Evolutionary conservation across 2,113 vertebrate species (phyloP), one percentile per base, ranked within the genome.

Genomic region (Cyprinus carpio): DNA sequence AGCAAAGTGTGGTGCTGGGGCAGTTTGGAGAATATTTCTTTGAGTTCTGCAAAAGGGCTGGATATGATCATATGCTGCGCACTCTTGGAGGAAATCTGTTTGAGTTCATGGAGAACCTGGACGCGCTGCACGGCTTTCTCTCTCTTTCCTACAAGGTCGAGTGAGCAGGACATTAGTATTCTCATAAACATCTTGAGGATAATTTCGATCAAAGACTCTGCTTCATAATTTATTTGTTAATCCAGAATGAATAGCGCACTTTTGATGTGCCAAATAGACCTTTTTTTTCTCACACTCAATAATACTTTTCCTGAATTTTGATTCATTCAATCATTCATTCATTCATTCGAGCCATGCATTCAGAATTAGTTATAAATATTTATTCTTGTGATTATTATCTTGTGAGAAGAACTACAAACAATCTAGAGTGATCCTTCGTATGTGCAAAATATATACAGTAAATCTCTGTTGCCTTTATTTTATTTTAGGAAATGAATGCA

Each of bases 1-100:
- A 93, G 62, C 91, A 93, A 71, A 94, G 95, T 58, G 78, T 85
- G 31, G 93, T 96, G 85, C 88, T 96, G 88, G 93, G 89, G 72
- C 94, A 94, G 88, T 96, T 96, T 87, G 95, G 95, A 60, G 93
- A 95, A 84, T 94, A 96, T 89, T 96, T 96, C 92, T 96, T 96
- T 89, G 94, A 95, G 84, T 96, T 96, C 88, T 96, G 95, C 85
- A 95, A 96, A 88, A 92, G 91, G 60, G 4, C 95, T 4, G 95
- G 95, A 54, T 96, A 96, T 37, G 94, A 95, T 87, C 94, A 93
- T 83, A 96, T 96, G 95, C 91, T 96, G 87, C 91, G 95, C 87
- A 95, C 95, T 0, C 90, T 96, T 40, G 95, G 95, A 84, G 95
- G 94, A 85, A 94, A 95, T 88, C 93, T 96, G 2, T 95, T 92